Percentiles rank a stretch among this genome's conserved stretches.
Evolutionary conservation across 2,113 vertebrate species (phyloP).

Genomic region (Willisornis vidua): DNA sequence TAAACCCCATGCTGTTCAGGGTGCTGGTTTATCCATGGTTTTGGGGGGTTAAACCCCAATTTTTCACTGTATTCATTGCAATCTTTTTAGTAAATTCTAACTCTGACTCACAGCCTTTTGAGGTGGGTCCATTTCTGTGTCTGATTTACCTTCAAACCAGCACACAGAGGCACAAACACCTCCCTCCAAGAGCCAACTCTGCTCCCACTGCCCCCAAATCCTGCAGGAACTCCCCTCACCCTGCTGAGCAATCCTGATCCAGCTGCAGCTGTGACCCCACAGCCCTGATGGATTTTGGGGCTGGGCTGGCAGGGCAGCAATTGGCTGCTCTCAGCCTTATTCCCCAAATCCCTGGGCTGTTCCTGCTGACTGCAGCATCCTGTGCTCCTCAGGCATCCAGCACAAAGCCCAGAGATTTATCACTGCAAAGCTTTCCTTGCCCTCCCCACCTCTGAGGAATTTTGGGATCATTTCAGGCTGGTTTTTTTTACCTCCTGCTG

Average conservation of each 20-base stretch:
- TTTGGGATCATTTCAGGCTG: not conserved
- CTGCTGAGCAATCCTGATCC: not conserved
- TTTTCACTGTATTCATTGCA: too few species aligned
- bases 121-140: too few species aligned
- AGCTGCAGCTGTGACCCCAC: not conserved
- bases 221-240: not conserved
- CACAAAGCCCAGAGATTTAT: constrained; percentile 6
- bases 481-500: constrained; percentile 88
- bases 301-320: not conserved
- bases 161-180: accelerated
- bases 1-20: too few species aligned
- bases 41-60: too few species aligned
- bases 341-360: not conserved
- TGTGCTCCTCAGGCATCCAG: not conserved
- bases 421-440: not conserved
- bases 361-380: not conserved
- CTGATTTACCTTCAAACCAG: too few species aligned
- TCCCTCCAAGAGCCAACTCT: not conserved
- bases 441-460: not conserved
- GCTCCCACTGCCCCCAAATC: not conserved
- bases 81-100: too few species aligned
- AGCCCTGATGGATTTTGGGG: not conserved
- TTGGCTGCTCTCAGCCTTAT: not conserved
- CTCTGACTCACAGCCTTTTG: too few species aligned
- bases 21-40: too few species aligned